These are phyloP conservation scores for Chydorus sphaericus DNA, from an alignment of 2,888 invertebrate species.

Conservation along the genomic window DNA sequence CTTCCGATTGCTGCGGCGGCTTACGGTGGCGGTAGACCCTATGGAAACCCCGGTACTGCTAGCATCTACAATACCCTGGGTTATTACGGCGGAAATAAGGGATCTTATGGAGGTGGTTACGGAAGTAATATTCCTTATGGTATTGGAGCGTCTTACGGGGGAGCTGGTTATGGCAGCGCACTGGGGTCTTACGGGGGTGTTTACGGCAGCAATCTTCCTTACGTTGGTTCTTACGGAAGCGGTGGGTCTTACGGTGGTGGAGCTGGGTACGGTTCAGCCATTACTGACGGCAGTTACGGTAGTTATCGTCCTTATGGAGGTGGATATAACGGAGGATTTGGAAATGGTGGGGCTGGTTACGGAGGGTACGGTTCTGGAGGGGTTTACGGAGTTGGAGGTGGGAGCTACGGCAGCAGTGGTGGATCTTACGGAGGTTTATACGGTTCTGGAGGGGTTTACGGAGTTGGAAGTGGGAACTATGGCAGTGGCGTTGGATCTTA, in stretches of 20 bases:
- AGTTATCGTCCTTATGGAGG: neutral
- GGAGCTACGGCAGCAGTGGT: neutral
- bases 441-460: too few relatives aligned
- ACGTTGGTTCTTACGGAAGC: neutral
- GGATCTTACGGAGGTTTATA: too few relatives aligned
- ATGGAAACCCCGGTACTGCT: neutral
- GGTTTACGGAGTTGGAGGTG: neutral
- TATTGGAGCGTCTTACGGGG: neutral
- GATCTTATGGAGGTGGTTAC: neutral
- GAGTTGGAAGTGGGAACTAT: neutral
- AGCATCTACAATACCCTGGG: neutral
- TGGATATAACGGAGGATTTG: neutral
- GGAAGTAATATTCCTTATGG: neutral
- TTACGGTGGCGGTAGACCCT: conserved; percentile 1
- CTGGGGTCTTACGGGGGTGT: too few relatives aligned
- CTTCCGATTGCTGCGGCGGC: neutral
- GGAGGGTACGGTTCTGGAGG: neutral
- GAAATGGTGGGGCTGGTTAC: neutral
- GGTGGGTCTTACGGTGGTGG: neutral
- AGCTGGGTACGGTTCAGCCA: neutral
- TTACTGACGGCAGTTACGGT: neutral
- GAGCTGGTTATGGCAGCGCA: neutral
- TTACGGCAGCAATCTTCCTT: too few relatives aligned
- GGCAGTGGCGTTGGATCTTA: too few relatives aligned
- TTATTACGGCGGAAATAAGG: neutral